A percentile compares a stretch with the other conserved stretches of the same genome.
Conservation (phyloP, 37 sponge, comb jelly and placozoan genomes). For the Oscarella lobularis region DNA sequence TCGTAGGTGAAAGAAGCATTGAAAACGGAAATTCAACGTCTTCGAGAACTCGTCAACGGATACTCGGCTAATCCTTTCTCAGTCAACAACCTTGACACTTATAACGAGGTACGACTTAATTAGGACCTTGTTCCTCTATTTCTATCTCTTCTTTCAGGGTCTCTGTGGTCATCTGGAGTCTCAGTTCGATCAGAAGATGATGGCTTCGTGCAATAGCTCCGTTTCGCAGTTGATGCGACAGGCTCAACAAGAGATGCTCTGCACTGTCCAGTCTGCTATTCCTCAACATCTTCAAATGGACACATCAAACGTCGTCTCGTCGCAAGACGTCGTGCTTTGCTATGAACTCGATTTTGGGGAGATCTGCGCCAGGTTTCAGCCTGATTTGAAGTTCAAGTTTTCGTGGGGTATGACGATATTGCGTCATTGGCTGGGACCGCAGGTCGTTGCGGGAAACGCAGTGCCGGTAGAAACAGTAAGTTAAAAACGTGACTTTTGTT, state of each 20-base stretch:
- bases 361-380: not conserved
- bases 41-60: not conserved
- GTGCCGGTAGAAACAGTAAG: not conserved
- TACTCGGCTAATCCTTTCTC: not conserved
- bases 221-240: not conserved
- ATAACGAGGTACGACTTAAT: not conserved
- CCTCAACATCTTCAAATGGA: not conserved
- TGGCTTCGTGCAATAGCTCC: not conserved
- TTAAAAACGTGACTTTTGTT: no score
- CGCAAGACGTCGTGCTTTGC: not conserved
- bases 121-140: not conserved
- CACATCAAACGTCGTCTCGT: not conserved
- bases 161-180: not conserved
- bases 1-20: not conserved
- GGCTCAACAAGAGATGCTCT: not conserved
- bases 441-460: not conserved
- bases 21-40: not conserved
- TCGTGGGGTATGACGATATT: not conserved
- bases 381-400: slow-evolving; percentile 1
- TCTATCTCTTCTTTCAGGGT: not conserved
- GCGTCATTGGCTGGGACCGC: not conserved
- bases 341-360: not conserved
- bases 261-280: not conserved
- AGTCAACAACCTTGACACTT: not conserved
- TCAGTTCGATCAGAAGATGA: not conserved